A percentile compares a stretch with the other conserved stretches of the same genome.
Conservation (phyloP, 2,113 vertebrate genomes). For the Notiomystis cincta region DNA sequence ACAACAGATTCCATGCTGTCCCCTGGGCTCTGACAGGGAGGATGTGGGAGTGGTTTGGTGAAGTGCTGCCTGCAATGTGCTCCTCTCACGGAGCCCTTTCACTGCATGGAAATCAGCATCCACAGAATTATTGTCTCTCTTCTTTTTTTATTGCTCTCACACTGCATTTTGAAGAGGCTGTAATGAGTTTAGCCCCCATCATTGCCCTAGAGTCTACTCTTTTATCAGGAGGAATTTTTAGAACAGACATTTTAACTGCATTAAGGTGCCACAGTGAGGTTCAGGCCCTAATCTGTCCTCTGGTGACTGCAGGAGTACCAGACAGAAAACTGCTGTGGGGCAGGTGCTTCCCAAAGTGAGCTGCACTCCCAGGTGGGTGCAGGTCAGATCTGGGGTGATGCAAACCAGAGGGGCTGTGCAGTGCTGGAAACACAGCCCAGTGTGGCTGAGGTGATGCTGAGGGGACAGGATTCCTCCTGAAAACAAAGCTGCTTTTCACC, state of each 20-base stretch:
- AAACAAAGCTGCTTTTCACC: not conserved
- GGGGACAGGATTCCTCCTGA: not conserved
- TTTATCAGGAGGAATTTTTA: not conserved
- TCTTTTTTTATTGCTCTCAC: not conserved
- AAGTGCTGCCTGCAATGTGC: not conserved
- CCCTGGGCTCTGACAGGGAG: not conserved
- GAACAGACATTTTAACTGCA: not conserved
- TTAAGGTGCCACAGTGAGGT: not conserved
- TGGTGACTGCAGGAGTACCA: not conserved
- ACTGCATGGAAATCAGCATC: not conserved
- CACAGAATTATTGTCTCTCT: not conserved
- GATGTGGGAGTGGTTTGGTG: not conserved
- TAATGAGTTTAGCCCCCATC: not conserved
- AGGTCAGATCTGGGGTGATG: not conserved
- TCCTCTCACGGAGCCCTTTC: not conserved
- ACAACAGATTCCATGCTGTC: accelerated
- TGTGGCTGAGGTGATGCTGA: not conserved
- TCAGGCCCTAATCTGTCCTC: not conserved
- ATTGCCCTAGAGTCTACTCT: not conserved
- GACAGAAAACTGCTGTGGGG: not conserved
- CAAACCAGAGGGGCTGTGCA: not conserved
- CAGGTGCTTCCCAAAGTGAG: not conserved
- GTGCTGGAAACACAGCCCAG: not conserved
- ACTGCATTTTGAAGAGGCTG: not conserved
- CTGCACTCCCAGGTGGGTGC: not conserved